Base-by-base conservation (phyloP, 2,888 invertebrate genomes). In the Thymelicus acteon region DNA sequence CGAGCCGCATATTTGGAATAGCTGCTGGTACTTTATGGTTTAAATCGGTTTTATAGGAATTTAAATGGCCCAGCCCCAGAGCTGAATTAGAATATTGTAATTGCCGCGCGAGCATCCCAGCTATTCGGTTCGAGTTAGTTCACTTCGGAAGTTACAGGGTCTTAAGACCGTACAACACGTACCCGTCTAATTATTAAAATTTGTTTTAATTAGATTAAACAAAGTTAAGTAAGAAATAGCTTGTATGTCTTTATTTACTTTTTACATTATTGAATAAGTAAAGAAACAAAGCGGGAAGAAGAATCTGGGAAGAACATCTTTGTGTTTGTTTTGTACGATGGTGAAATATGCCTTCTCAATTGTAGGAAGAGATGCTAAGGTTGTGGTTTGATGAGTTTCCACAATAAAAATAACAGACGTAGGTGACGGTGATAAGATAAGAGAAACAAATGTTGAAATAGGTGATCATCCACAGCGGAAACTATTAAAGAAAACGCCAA, bases 1-100 rank as follows among this genome's bases (percentile, higher is more conserved):
- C 88, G 89, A 79, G 83, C 78, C 82, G 85, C 87, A 90, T 92
- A 87, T 90, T 92, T 91, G 85, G 80, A 90, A 93, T 92, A 90
- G 82, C 87, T 88, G 84, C 80, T 75, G 83, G 91, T 92, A 91
- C 92, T 86, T 89, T 91, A 91, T 90, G 90, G 84, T 77, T 79
- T 73, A 75, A 80, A 87, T 88, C 86, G 83, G 84, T 88, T 88
- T 88, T 86, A 86, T 86, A 79, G 88, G 91, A 90, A 91, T 91
- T 88, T 89, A 87, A 90, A 91, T 88, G 86, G 82, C 77, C 78
- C 75, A 75, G 78, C 66, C 84, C 85, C 82, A 79, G 83, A 87
- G 89, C 87, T 86, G 84, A 85, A 86, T 85, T 84, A 84, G 82
- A 85, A 84, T 84, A 72, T 63, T 71, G 54, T 62, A 72, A 72